These are phyloP conservation scores for Echinops telfairi DNA, from an alignment of 2,113 vertebrate species.

Conservation along the genomic window DNA sequence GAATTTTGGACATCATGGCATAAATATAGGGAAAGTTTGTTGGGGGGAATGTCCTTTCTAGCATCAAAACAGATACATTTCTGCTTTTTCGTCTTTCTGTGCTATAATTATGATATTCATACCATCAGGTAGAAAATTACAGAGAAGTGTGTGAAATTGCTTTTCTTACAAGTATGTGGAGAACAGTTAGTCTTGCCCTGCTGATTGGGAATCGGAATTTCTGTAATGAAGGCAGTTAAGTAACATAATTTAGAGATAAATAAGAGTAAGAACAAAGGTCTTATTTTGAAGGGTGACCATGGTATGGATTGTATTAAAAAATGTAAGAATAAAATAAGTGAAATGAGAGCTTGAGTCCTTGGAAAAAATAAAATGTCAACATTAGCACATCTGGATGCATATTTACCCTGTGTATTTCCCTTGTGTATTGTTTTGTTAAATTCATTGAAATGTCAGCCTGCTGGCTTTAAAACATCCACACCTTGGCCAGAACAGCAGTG, in stretches of 20 bases:
- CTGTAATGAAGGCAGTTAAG: conserved; percentile 28
- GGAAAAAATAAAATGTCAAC: conserved; percentile 34
- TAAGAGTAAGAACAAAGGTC: background rate
- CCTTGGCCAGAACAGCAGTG: background rate
- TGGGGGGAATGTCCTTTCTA: background rate
- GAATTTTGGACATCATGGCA: background rate
- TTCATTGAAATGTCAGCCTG: background rate
- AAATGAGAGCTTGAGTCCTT: background rate
- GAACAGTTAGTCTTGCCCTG: background rate
- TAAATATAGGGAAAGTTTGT: conserved; percentile 20
- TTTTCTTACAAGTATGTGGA: conserved; percentile 35
- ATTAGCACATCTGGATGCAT: background rate
- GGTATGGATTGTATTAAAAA: conserved; percentile 39
- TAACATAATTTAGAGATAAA: conserved; percentile 39
- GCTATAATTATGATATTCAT: background rate
- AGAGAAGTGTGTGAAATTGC: background rate
- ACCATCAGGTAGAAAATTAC: background rate
- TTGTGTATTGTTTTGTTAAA: conserved; percentile 36
- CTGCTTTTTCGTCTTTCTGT: background rate
- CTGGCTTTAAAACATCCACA: background rate
- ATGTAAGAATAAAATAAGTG: background rate
- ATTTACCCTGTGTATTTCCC: conserved; percentile 2
- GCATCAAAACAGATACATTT: background rate
- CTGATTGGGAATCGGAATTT: background rate
- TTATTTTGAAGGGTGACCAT: background rate